Evolutionary conservation across 2,113 vertebrate genomes (phyloP), one percentile per base, ranked within the genome.

Genomic region (Sylvia atricapilla): DNA sequence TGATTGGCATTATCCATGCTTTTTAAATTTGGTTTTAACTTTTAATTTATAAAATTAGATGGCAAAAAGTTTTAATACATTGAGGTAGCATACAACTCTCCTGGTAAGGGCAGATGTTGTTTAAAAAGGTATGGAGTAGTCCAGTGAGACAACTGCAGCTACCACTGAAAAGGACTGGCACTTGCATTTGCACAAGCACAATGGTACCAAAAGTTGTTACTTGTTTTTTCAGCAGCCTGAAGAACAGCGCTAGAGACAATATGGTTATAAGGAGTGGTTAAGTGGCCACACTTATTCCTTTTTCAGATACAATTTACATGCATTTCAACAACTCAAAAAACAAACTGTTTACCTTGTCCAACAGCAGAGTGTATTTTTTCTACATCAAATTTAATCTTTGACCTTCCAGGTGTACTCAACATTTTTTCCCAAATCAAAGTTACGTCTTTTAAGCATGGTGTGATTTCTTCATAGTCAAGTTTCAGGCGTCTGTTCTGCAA

Each of bases 401-500:
- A 96, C 90, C 99, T 99, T 76, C 98, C 99, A 25, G 98, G 98
- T 15, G 97, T 98, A 93, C 95, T 98, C 62, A 99, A 96, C 98
- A 99, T 99, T 97, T 99, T 99, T 96, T 99, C 99, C 99, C 99
- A 99, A 78, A 99, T 98, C 58, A 98, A 69, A 31, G 99, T 99
- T 64, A 99, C 99, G 24, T 99, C 99, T 97, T 99, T 99, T 63
- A 99, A 98, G 95, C 99, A 99, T 0, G 99, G 99, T 46, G 99
- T 99, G 95, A 99, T 99, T 98, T 99, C 99, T 94, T 99, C 99
- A 2, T 99, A 99, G 95, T 99, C 99, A 39, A 99, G 98, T 97
- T 99, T 99, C 69, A 99, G 97, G 8, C 99, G 98, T 82, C 98
- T 99, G 97, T 99, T 99, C 97, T 99, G 98, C 90, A 99, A 98